Conservation (phyloP, 2,888 invertebrate species). For the Oligia fasciuncula region DNA sequence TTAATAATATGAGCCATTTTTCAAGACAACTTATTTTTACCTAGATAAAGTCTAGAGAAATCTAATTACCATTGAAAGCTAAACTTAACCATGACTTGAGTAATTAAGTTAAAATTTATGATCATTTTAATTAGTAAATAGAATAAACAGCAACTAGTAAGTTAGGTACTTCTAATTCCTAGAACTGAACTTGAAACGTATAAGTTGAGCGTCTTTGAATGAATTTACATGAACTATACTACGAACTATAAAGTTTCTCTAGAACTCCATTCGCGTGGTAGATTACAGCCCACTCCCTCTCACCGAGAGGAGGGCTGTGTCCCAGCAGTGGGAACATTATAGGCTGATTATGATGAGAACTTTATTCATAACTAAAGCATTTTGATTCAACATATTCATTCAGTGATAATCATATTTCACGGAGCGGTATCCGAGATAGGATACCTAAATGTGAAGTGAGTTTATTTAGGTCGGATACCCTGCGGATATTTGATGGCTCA, state of each 20-base stretch:
- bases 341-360: neutral
- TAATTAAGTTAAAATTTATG: conserved; percentile 17
- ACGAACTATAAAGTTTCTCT: neutral
- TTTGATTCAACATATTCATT: conserved; percentile 17
- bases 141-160: conserved; percentile 18
- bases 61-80: neutral
- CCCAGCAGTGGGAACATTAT: neutral
- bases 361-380: conserved; percentile 1
- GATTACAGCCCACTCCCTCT: neutral
- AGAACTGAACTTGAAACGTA: conserved; percentile 2
- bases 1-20: no score
- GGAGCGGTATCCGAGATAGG: conserved; percentile 15
- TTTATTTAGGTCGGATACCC: conserved; percentile 53
- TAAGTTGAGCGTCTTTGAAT: neutral
- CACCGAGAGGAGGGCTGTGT: no score
- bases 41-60: neutral
- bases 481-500: conserved; percentile 54
- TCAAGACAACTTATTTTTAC: neutral
- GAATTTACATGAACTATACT: neutral
- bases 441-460: conserved; percentile 21
- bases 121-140: conserved; percentile 24
- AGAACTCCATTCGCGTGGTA: neutral
- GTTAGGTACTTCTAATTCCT: conserved; percentile 16
- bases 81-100: neutral
- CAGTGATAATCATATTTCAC: conserved; percentile 24